Base-by-base conservation (phyloP, 1,140 invertebrate genomes). In the Nasonia giraulti region DNA sequence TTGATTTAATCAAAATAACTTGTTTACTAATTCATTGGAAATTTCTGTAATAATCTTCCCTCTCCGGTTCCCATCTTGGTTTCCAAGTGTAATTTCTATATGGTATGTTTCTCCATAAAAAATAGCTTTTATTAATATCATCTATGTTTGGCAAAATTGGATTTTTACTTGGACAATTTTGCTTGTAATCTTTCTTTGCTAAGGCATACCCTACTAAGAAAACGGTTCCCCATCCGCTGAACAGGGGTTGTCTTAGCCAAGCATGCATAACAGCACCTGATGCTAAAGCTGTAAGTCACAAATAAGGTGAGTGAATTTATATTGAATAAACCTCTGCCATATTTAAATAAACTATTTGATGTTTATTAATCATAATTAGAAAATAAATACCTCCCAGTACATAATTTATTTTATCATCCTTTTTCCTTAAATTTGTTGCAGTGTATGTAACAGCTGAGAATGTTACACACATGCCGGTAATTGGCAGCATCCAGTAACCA, bases 361-460 rank as follows among this genome's bases (percentile, higher is more conserved):
- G 11, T 78, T 80, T 69, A 77, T 73, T 31, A 37, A 37, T 37
- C 0, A 82, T 33, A n/a, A 71, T 33, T 69, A 68, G 44, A 87
- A 74, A 40, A 86, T 66, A 80, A 20, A 27, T 69, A 91, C 90
- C 89, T 74, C 89, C 91, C 12, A 90, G 0, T 6, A 71, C 2
- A 74, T 93, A 91, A 87, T 94, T 94, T 0, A 77, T 0, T 0
- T 76, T 87, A 88, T 96, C 96, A 88, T 96, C 95, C 89, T 96
- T 95, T 37, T 94, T 93, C 69, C 96, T 93, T 0, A 95, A 33
- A 82, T 94, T 95, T 17, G 94, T 94, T 1, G 94, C 88, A 2
- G 93, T 87, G 87, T 95, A 96, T 6, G 94, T 93, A 2, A 94
- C 94, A 4, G 95, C 89, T 7, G 95, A 94, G 90, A 95, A 97